These are phyloP conservation scores for Molossus molossus DNA, from an alignment of 2,797 vertebrate species.

Conservation along the genomic window DNA sequence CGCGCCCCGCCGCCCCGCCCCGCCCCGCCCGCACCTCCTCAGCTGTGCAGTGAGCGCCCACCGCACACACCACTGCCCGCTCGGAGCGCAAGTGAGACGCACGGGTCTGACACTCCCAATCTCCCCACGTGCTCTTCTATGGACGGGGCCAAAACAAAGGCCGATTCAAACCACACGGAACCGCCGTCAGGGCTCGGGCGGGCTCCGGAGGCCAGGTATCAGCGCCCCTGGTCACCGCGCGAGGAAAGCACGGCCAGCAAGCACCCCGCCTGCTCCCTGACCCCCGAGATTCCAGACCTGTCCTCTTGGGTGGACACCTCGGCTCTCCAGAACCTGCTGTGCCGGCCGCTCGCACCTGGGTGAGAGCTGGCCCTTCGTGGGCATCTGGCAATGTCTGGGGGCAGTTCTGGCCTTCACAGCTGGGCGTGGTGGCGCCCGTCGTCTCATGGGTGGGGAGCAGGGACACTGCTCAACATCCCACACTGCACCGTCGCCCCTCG, in stretches of 20 bases:
- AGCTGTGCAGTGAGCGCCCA: constrained; percentile 56
- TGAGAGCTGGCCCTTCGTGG: no score
- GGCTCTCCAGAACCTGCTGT: neutral
- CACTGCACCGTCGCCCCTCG: neutral
- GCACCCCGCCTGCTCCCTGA: neutral
- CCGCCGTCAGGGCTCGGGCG: no score
- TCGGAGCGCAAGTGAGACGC: constrained; percentile 64
- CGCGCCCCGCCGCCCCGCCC: no score
- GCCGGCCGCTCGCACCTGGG: neutral
- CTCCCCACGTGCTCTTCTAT: constrained; percentile 56
- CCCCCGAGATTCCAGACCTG: neutral
- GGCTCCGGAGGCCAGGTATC: no score
- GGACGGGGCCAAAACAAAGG: constrained; percentile 62
- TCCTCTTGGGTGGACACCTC: neutral
- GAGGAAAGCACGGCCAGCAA: neutral
- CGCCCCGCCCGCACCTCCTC: constrained; percentile 56
- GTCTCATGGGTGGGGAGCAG: neutral
- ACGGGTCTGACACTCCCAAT: constrained; percentile 42
- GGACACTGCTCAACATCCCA: neutral
- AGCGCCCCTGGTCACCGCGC: rapidly evolving
- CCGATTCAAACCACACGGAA: neutral
- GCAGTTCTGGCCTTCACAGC: neutral
- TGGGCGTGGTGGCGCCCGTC: neutral
- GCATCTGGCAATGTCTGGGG: neutral
- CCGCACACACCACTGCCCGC: constrained; percentile 58